Base-by-base conservation (phyloP, 2,113 vertebrate species). In the Jaculus jaculus region DNA sequence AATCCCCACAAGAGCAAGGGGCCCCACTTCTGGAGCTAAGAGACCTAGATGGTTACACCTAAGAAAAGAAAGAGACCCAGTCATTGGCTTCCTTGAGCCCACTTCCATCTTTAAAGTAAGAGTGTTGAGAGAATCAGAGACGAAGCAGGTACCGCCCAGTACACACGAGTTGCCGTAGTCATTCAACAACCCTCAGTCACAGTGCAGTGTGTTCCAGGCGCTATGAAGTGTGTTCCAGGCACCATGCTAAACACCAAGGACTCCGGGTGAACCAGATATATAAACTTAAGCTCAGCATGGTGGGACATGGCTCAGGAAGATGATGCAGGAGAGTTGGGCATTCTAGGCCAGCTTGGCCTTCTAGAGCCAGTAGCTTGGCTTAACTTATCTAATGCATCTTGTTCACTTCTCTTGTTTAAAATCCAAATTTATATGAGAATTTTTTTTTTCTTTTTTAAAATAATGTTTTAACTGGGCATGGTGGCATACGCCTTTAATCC, bases 101-200 rank as follows among this genome's bases (percentile, higher is more conserved):
- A 89, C 13, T 78, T 90, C 89, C 28, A 47, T 72, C 15, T 75
- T 37, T 81, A 87, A 90, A 92, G 69, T 93, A 84, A 66, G 37
- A 79, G 23, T 74, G 34, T 78, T 78, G 72, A 92, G 13, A 92
- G 13, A 83, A 87, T 84, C 65, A 15, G 51, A 65, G 68, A 28
- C 42, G 65, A 78, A 30, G 37, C 79, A 75, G 93, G 24, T 30
- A 87, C 51, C 39, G n/a, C 26, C 63, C 23, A 69, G 72, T 60
- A 84, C 90, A 77, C 2, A 15, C 66, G 21, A 3, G 42, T 34
- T 87, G 39, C 16, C 66, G 17, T 84, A 34, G 24, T 63, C 23
- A 60, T 37, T 74, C 28, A 60, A 24, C 26, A 79, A 73, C 88
- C 63, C 74, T 61, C 32, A 42, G 42, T 28, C 34, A 47, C 12